Evolutionary conservation across 2,797 vertebrate genomes (phyloP).

Genomic region (Sarcoramphus papa): DNA sequence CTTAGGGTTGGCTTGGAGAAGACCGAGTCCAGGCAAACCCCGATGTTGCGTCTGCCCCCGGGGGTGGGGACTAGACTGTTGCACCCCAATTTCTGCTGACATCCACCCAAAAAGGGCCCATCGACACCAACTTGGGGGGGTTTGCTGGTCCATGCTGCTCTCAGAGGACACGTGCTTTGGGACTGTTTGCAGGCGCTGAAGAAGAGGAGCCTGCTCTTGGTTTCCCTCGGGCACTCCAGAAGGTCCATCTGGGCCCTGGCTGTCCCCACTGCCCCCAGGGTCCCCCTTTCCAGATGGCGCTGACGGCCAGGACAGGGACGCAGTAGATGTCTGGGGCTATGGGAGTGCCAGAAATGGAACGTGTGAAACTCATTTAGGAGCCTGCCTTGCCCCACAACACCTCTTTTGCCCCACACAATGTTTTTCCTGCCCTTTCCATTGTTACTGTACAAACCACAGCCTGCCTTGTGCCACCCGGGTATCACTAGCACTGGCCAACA

Average conservation of each 20-base stretch:
- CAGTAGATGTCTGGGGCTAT: not conserved
- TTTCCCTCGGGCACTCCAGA: not conserved
- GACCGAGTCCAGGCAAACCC: not conserved
- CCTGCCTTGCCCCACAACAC: not conserved
- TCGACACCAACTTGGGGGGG: fast-evolving
- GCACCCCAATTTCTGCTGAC: not conserved
- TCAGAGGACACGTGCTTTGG: not conserved
- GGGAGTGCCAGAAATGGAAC: not conserved
- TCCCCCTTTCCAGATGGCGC: not conserved
- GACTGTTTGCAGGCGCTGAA: not conserved
- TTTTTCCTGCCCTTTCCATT: not conserved
- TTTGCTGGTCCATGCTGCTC: not conserved
- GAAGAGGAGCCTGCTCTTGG: not conserved
- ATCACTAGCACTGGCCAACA: not conserved
- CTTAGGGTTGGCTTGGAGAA: not conserved
- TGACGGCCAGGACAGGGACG: fast-evolving
- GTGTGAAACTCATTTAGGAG: not conserved
- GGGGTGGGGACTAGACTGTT: not conserved
- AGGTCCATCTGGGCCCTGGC: not conserved
- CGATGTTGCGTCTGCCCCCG: fast-evolving
- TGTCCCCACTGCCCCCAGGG: not conserved
- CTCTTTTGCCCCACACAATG: not conserved
- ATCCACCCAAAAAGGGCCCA: not conserved
- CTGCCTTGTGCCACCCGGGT: not conserved
- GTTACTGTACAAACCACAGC: not conserved